Conservation (phyloP, 2,888 invertebrate species). For the Dicyrtoma fusca region DNA sequence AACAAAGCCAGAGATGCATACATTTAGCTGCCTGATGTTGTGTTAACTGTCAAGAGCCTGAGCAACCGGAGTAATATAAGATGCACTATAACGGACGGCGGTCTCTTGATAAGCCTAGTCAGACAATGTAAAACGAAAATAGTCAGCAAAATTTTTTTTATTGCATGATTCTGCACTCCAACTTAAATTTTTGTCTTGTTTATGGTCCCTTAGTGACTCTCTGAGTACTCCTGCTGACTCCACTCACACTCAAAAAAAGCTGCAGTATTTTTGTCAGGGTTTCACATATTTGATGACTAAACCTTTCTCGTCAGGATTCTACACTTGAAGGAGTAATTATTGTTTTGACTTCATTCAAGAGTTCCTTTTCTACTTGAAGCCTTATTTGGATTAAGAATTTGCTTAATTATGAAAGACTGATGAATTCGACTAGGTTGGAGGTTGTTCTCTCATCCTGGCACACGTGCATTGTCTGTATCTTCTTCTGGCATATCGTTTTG, state of each 20-base stretch:
- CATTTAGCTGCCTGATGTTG: slow-evolving; percentile 2
- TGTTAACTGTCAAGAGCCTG: too few relatives aligned
- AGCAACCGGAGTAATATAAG: too few relatives aligned
- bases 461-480: not conserved
- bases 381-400: slow-evolving; percentile 43
- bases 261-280: not conserved
- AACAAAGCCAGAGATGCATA: slow-evolving; percentile 33
- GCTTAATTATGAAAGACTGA: slow-evolving; percentile 37
- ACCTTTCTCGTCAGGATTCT: slow-evolving; percentile 33
- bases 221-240: not conserved
- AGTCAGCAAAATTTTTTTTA: slow-evolving; percentile 3
- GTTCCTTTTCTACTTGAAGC: slow-evolving; percentile 30
- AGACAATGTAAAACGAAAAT: too few relatives aligned
- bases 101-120: not conserved
- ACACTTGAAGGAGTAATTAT: slow-evolving; percentile 45
- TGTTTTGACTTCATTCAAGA: slow-evolving; percentile 40
- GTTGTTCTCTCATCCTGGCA: slow-evolving; percentile 9
- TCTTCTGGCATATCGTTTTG: not conserved
- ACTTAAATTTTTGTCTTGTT: slow-evolving; percentile 12
- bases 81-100: too few relatives aligned
- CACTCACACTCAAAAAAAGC: not conserved
- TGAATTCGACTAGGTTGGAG: slow-evolving; percentile 25
- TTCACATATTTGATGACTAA: not conserved
- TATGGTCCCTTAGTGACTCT: not conserved
- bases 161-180: slow-evolving; percentile 29